phyloP scores from a whole-genome alignment of 2,888 invertebrate species.

The Globia sparganii region DNA sequence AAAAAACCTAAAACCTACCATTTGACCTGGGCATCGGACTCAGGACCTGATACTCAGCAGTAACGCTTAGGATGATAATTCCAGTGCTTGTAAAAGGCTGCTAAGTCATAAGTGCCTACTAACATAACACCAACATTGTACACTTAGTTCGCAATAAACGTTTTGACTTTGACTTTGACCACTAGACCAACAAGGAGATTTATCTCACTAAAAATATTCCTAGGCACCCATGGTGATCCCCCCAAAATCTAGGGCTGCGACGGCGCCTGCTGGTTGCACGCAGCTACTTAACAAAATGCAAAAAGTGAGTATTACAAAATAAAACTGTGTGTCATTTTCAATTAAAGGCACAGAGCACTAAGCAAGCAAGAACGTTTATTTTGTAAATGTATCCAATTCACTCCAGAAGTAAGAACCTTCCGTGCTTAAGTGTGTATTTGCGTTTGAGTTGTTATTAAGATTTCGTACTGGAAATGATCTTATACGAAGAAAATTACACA shows the following conservation, averaged over 20 bases:
- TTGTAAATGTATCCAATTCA: conserved; percentile 8
- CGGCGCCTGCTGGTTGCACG: neutral
- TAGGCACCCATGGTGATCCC: too few species aligned
- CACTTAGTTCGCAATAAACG: too few species aligned
- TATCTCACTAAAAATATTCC: too few species aligned
- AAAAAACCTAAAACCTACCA: too few species aligned
- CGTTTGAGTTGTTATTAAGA: conserved; percentile 27
- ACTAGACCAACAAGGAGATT: too few species aligned
- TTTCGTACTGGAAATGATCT: conserved; percentile 28
- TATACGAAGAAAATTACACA: conserved; percentile 51
- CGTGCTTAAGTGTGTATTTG: conserved; percentile 9
- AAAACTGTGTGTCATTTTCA: conserved; percentile 25
- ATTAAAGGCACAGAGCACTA: neutral
- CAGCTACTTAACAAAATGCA: conserved; percentile 5
- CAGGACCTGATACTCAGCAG: neutral
- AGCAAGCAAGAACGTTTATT: conserved; percentile 21
- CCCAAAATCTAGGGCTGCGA: too few species aligned
- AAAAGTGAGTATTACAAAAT: conserved; percentile 9
- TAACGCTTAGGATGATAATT: neutral
- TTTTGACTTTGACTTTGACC: too few species aligned
- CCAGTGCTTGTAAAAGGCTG: too few species aligned
- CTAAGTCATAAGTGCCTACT: too few species aligned
- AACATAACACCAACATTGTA: too few species aligned
- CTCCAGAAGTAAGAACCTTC: conserved; percentile 7
- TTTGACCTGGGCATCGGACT: neutral